A percentile compares a stretch with the other conserved stretches of the same genome.
Conservation (phyloP, 2,113 vertebrate species). For the Trogon surrucura region DNA sequence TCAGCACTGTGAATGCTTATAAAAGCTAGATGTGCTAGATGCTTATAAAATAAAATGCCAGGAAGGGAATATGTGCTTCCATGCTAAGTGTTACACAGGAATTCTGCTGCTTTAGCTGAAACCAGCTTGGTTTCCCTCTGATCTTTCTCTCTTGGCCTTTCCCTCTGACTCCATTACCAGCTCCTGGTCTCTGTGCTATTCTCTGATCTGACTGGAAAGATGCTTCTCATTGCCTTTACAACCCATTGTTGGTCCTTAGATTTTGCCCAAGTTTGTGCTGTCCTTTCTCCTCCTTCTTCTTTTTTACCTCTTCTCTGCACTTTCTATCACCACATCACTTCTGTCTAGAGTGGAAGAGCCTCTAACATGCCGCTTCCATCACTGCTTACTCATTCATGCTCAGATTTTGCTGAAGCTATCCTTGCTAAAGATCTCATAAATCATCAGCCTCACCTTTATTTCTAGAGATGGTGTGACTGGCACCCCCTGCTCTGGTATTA, state of each 20-base stretch:
- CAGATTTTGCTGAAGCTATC: fast-evolving
- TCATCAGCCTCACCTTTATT: not conserved
- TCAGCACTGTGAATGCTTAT: not conserved
- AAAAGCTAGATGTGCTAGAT: not conserved
- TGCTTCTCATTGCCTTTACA: not conserved
- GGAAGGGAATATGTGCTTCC: not conserved
- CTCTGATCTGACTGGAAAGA: not conserved
- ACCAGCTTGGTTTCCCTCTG: too few species aligned
- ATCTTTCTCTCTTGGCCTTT: too few species aligned
- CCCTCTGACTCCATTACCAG: not conserved
- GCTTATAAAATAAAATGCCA: not conserved
- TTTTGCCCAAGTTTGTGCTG: not conserved
- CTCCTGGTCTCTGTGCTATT: not conserved
- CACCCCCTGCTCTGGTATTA: not conserved
- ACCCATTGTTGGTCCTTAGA: not conserved
- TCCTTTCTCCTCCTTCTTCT: not conserved
- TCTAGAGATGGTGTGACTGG: not conserved
- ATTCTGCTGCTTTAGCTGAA: not conserved
- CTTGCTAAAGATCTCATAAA: not conserved
- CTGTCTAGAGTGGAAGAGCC: not conserved
- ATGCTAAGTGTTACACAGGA: not conserved
- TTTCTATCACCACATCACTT: not conserved
- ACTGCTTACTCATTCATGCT: not conserved
- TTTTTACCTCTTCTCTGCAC: not conserved
- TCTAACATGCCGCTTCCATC: not conserved